Conservation (phyloP, 2,113 vertebrate species). For the Columbina picui region DNA sequence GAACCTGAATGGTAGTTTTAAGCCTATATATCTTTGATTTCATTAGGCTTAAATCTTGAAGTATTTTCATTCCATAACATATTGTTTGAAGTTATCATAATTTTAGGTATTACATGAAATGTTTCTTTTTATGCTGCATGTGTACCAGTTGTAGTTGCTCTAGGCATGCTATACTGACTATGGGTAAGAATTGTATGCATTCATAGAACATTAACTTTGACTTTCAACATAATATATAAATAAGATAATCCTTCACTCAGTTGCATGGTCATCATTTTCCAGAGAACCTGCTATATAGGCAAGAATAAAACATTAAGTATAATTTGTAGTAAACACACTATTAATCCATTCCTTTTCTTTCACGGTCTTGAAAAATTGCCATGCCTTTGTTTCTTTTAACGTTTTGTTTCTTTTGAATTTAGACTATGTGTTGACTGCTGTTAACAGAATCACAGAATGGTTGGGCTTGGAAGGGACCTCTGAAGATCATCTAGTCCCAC, state of each 20-base stretch:
- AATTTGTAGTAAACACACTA: neutral
- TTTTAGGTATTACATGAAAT: constrained; percentile 13
- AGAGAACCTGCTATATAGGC: neutral
- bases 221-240: neutral
- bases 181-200: neutral
- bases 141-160: neutral
- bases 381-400: neutral
- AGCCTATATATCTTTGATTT: constrained; percentile 18
- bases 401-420: constrained; percentile 4
- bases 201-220: neutral
- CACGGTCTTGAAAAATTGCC: neutral
- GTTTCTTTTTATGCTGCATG: neutral
- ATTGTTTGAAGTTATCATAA: constrained; percentile 3
- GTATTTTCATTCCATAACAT: neutral
- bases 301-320: neutral
- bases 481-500: no score
- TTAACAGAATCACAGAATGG: neutral
- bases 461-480: no score
- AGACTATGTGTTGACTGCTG: neutral
- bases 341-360: neutral
- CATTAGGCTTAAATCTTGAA: constrained; percentile 47
- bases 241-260: neutral
- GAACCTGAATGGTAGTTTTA: neutral
- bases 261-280: neutral
- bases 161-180: accelerated